Base-by-base conservation (phyloP, 2,888 invertebrate genomes). In the Dione vanillae region DNA sequence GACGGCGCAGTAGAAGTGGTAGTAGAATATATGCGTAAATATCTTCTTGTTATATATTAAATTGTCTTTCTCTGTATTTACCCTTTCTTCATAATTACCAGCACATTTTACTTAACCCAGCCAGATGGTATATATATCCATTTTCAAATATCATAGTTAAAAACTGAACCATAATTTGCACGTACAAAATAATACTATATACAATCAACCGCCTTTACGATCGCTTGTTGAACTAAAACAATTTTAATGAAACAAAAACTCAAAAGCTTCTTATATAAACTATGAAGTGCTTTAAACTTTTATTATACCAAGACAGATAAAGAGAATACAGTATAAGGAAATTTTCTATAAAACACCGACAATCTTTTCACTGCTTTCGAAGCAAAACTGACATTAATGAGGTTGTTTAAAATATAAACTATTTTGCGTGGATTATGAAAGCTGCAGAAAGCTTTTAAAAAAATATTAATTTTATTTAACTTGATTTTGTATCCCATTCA, bases 181-280 rank as follows among this genome's bases (percentile, higher is more conserved):
- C 14, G 35, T 45, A 27, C 43, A 19, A 16, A 64, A 62, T 61
- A 41, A 61, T 51, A 51, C 19, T 20, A 20, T 58, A 58, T 14
- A 40, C 59, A 67, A 61, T 59, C 41, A 27, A 41, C 43, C 27
- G 58, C 45, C 51, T 52, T 43, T 35, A 67, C 19, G 41, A 67
- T 61, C 59, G 67, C 67, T 61, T 49, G 58, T 59, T 67, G 52
- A 62, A 62, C 61, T 68, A 52, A 61, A 68, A 68, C 68, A 68
- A 68, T 68, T 68, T 68, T 68, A 62, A 68, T 68, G 61, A 68
- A 68, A 68, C 68, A 68, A 68, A 68, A 68, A 43, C 61, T 51
- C 61, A 27, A 27, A 27, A 27, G 52, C 61, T 52, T 52, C 61
- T 68, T 45, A n/a, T 51, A 62, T 62, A 68, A 68, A 68, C 67